Evolutionary conservation across 2,888 invertebrate genomes (phyloP), one percentile per base, ranked within the genome.

Genomic region (Pollenia angustigena): DNA sequence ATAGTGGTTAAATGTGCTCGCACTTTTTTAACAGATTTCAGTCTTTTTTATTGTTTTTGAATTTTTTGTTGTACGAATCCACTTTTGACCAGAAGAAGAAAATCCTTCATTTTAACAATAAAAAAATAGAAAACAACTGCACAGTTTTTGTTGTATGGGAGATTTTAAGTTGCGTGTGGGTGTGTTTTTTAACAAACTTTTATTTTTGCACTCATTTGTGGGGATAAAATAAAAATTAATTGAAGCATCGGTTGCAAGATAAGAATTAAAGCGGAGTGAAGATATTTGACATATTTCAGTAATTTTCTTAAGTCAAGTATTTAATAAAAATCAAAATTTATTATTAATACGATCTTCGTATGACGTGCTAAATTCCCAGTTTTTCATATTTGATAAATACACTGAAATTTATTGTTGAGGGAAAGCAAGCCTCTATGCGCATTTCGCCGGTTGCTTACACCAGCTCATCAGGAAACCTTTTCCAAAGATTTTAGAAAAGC

Each of bases 161-260:
- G 8, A 58, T 46, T 56, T 56, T 48, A 14, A 42, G 40, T 62
- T 75, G 32, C 6, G 32, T 75, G 50, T 62, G 3, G 4, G 32
- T 75, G 62, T 62, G 3, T 42, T 14, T 52, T 75, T 66, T 18
- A 40, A 44, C 14, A 54, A 8, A 76, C 23, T 64, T 75, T 64
- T 76, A 48, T 60, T 74, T 60, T 74, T 32, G 32, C 74, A 74
- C 74, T 62, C 69, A 80, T 75, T 75, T 85, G 80, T 79, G 80
- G 74, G 32, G 68, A 62, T 75, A 75, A 75, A 69, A 79, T 69
- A 52, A 79, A 79, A 79, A 60, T n/a, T 42, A 40, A 10, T 12
- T 42, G 2, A 60, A 69, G 42, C 40, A 6, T 4, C 58, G 18
- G 48, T 79, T 58, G 40, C 11, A 46, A 2, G 40, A 4, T 32